Evolutionary conservation across 2,113 vertebrate genomes (phyloP).

Genomic region (Mesitornis unicolor): DNA sequence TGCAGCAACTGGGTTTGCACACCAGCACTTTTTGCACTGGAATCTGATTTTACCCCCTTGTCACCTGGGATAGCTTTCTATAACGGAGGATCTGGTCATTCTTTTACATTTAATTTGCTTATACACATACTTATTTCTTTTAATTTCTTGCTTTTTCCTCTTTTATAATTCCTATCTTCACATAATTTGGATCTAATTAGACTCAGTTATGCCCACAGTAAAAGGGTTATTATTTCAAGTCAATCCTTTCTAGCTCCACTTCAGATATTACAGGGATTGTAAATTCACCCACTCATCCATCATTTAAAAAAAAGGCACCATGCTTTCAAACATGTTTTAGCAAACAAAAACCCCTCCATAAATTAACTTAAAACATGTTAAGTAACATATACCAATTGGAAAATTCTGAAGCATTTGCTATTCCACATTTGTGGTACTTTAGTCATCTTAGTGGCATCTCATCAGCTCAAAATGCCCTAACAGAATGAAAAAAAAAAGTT

Average conservation of each 20-base stretch:
- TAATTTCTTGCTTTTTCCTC: background rate
- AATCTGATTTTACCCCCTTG: background rate
- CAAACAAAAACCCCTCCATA: background rate
- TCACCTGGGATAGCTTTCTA: fast-evolving
- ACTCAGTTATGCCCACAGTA: background rate
- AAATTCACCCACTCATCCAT: background rate
- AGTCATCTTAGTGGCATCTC: background rate
- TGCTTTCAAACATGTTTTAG: background rate
- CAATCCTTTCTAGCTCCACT: background rate
- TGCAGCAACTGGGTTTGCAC: background rate
- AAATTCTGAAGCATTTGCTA: background rate
- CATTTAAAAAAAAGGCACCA: background rate
- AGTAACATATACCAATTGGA: background rate
- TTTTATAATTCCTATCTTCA: background rate
- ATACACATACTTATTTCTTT: background rate
- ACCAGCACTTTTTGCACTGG: fast-evolving
- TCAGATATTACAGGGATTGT: background rate
- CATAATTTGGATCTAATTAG: background rate
- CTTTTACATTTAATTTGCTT: background rate
- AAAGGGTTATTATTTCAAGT: background rate
- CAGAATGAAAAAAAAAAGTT: background rate
- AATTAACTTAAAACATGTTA: background rate
- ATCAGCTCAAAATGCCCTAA: background rate
- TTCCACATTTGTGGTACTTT: background rate
- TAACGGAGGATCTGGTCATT: background rate